phyloP scores from a whole-genome alignment of 2,113 vertebrate species.

The Tachysurus vachellii region DNA sequence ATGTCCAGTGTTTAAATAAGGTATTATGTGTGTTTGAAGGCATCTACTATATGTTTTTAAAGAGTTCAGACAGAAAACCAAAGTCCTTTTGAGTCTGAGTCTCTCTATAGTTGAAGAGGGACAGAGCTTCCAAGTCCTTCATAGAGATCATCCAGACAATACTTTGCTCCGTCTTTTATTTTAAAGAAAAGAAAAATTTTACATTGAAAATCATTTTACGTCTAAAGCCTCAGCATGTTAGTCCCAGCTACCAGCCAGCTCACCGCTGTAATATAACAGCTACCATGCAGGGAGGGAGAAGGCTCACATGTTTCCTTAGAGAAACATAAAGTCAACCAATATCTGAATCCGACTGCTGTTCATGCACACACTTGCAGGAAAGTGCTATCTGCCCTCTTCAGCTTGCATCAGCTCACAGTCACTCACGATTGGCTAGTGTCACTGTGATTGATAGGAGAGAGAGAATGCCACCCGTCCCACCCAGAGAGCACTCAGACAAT shows the following conservation, averaged over 20 bases:
- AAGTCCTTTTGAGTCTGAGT: not conserved
- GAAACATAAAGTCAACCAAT: not conserved
- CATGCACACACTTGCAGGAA: not conserved
- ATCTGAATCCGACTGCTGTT: not conserved
- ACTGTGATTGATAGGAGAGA: not conserved
- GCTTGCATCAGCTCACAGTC: not conserved
- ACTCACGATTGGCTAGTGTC: not conserved
- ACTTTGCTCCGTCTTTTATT: not conserved
- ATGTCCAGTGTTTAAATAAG: not conserved
- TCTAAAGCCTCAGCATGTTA: not conserved
- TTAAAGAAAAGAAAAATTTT: not conserved
- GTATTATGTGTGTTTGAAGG: slow-evolving; percentile 5
- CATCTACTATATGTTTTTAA: not conserved
- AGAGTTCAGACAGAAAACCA: not conserved
- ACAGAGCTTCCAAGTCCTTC: not conserved
- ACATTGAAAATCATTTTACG: not conserved
- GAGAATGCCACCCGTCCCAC: not conserved
- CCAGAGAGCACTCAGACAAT: not conserved
- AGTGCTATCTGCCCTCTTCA: not conserved
- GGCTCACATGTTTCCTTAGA: not conserved
- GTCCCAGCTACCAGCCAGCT: not conserved
- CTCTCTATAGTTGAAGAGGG: not conserved
- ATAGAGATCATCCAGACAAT: not conserved
- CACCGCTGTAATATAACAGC: not conserved
- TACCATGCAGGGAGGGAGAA: not conserved